These are phyloP conservation scores for Drosophila murphyi DNA, from an alignment of 1,140 invertebrate genomes.

Conservation along the genomic window DNA sequence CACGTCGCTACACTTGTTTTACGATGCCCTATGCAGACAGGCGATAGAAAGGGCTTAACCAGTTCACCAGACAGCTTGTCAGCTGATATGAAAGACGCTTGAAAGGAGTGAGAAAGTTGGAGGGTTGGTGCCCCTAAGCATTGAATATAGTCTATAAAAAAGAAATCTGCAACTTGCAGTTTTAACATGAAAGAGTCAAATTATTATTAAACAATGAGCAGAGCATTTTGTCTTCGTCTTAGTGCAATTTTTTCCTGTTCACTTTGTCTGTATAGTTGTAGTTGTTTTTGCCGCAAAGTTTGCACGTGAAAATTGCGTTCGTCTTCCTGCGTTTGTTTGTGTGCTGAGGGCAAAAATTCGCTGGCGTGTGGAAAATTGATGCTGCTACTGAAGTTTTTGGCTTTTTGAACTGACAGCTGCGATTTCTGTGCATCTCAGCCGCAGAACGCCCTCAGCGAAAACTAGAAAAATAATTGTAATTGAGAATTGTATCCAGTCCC, in stretches of 20 bases:
- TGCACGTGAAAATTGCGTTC: constrained; percentile 79
- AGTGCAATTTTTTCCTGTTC: constrained; percentile 48
- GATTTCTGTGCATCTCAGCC: constrained; percentile 74
- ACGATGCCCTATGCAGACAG: constrained; percentile 29
- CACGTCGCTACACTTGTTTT: constrained; percentile 52
- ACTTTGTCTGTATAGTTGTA: constrained; percentile 62
- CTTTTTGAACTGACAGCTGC: constrained; percentile 82
- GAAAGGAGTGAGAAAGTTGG: background rate
- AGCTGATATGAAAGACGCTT: background rate
- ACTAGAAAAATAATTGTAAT: constrained; percentile 79
- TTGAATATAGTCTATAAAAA: background rate
- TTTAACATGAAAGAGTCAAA: background rate
- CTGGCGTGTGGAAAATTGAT: constrained; percentile 76
- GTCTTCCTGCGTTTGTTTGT: constrained; percentile 43
- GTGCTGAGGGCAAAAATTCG: constrained; percentile 48
- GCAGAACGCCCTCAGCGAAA: constrained; percentile 30
- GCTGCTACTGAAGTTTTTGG: constrained; percentile 78
- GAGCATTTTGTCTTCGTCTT: constrained; percentile 44
- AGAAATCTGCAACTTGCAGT: background rate
- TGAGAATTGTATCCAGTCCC: constrained; percentile 56
- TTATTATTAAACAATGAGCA: constrained; percentile 10
- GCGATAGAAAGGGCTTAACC: background rate
- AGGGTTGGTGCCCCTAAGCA: background rate
- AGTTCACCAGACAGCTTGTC: constrained; percentile 3
- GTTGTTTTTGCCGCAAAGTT: constrained; percentile 55